Conservation (phyloP, 1,140 invertebrate species). For the Aricia agestis region DNA sequence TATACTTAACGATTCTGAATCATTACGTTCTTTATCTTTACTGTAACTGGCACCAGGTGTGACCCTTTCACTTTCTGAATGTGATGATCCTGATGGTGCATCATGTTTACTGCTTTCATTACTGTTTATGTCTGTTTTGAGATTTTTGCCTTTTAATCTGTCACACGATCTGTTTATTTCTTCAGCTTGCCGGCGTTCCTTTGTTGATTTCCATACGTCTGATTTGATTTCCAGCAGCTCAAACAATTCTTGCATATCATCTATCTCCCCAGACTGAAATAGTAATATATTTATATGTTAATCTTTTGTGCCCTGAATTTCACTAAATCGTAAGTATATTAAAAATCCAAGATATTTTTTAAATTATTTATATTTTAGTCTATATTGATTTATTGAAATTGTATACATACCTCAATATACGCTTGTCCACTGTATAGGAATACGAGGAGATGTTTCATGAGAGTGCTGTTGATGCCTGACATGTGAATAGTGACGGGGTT, state of each 20-base stretch:
- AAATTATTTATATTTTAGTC: background rate
- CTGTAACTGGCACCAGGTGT: conserved; percentile 68
- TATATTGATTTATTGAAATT: too few relatives aligned
- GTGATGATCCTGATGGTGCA: conserved; percentile 65
- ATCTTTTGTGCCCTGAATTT: background rate
- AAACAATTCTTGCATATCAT: conserved; percentile 87
- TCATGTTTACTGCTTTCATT: conserved; percentile 80
- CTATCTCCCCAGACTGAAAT: conserved; percentile 86
- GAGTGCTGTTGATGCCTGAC: conserved; percentile 85
- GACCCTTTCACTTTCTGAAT: conserved; percentile 69
- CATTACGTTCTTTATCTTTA: conserved; percentile 59
- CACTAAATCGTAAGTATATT: background rate
- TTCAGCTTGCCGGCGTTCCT: conserved; percentile 74
- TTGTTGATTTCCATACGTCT: conserved; percentile 81
- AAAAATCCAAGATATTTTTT: conserved; percentile 9
- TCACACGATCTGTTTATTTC: conserved; percentile 72
- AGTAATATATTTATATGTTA: conserved; percentile 25
- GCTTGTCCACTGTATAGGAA: conserved; percentile 91
- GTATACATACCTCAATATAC: conserved; percentile 81
- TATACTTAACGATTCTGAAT: conserved; percentile 63
- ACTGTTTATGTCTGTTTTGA: conserved; percentile 78
- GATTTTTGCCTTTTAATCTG: conserved; percentile 76
- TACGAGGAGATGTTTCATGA: conserved; percentile 86
- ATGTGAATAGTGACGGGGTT: conserved; percentile 86
- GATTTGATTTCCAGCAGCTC: conserved; percentile 89